Percentiles rank a stretch among this genome's conserved stretches.
These are phyloP conservation scores for Lasioglossum leucozonium DNA, from an alignment of 2,888 invertebrate species.

Conservation along the genomic window DNA sequence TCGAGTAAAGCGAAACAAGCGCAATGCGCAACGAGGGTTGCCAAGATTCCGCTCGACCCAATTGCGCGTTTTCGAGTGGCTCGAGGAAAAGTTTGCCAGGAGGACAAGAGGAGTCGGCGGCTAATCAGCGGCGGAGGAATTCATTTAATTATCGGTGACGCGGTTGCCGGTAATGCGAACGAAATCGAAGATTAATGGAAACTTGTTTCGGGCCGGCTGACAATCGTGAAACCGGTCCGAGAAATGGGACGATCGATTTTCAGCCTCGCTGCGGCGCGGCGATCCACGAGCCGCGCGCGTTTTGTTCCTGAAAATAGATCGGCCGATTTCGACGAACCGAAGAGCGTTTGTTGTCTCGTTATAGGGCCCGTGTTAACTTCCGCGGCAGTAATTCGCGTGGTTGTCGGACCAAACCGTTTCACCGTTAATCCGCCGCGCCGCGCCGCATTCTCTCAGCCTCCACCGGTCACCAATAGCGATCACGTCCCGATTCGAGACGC, in stretches of 20 bases:
- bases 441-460: conserved; percentile 2
- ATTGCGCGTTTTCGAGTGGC: background rate
- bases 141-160: conserved; percentile 33
- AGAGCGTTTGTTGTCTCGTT: conserved; percentile 24
- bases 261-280: conserved; percentile 40
- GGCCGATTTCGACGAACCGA: background rate
- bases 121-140: background rate
- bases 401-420: conserved; percentile 26
- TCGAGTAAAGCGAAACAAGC: no score
- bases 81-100: background rate
- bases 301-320: conserved; percentile 40
- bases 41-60: background rate
- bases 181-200: conserved; percentile 58
- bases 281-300: conserved; percentile 4
- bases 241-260: conserved; percentile 63
- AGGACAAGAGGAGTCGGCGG: background rate
- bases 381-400: conserved; percentile 21
- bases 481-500: conserved; percentile 35
- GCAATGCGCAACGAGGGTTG: no score
- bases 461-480: conserved; percentile 26
- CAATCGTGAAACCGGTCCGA: conserved; percentile 63
- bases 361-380: conserved; percentile 21
- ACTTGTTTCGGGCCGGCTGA: conserved; percentile 55
- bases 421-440: conserved; percentile 55
- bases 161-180: conserved; percentile 7